These are phyloP conservation scores for Xenus cinereus DNA, from an alignment of 2,113 vertebrate species.

Conservation along the genomic window DNA sequence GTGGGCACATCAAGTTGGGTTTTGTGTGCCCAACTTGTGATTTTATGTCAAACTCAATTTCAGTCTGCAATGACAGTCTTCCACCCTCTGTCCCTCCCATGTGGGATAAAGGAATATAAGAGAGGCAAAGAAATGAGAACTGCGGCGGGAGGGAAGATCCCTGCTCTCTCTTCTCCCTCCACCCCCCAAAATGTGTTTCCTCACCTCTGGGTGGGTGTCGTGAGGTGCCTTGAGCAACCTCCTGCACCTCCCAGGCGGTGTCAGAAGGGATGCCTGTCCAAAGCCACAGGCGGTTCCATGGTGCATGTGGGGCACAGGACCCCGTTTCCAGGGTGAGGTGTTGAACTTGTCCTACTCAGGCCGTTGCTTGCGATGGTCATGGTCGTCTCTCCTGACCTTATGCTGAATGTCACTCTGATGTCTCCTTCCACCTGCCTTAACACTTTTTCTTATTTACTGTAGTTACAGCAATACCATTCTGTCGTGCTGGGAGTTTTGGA, in stretches of 20 bases:
- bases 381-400: neutral
- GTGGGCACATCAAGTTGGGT: neutral
- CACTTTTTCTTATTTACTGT: neutral
- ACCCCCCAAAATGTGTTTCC: neutral
- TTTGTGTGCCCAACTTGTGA: neutral
- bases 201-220: neutral
- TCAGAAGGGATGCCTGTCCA: neutral
- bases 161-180: neutral
- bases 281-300: rapidly evolving
- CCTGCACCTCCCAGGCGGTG: neutral
- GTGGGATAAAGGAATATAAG: neutral
- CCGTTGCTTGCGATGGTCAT: rapidly evolving
- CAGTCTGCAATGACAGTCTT: neutral
- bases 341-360: neutral
- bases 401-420: neutral
- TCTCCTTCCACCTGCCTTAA: neutral
- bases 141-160: neutral
- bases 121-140: neutral
- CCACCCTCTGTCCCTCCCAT: rapidly evolving
- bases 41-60: neutral
- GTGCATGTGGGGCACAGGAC: rapidly evolving
- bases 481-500: neutral
- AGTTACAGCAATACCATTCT: neutral
- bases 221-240: neutral
- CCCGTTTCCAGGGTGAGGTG: neutral